Conservation (phyloP, 1,140 invertebrate species). For the Armadillidium nasatum region DNA sequence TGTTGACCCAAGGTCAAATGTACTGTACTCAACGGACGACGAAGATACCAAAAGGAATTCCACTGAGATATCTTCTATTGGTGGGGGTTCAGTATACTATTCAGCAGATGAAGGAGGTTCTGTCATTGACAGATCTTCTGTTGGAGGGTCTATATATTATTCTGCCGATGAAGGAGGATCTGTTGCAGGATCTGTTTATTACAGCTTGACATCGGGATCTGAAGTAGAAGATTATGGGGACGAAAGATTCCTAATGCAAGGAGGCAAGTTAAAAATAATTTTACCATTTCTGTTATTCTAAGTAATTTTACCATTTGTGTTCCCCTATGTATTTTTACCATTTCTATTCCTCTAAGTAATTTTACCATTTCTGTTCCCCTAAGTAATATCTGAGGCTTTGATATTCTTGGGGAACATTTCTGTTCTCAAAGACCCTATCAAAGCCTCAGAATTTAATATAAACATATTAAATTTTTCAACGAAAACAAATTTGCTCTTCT, state of each 20-base stretch:
- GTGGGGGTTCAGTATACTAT: constrained; percentile 24
- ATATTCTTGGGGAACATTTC: no score
- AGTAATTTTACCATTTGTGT: no score
- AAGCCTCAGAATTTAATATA: no score
- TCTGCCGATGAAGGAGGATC: constrained; percentile 43
- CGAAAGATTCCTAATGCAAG: constrained; percentile 31
- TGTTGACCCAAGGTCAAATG: neutral
- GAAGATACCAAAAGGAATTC: neutral
- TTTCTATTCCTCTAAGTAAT: no score
- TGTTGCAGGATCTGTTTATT: constrained; percentile 41
- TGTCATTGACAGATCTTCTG: constrained; percentile 32
- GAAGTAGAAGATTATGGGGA: constrained; percentile 40
- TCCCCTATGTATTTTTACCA: no score
- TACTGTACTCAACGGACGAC: neutral
- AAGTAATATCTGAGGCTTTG: no score
- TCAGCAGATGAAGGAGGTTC: constrained; percentile 26
- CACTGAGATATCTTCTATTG: no score
- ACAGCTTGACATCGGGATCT: constrained; percentile 41
- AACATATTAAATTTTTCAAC: no score
- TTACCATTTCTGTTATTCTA: no score
- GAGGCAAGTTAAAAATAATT: constrained; percentile 22
- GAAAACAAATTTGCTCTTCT: no score
- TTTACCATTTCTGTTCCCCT: no score
- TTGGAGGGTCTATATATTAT: constrained; percentile 42
- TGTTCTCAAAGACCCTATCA: no score